Conservation (phyloP, 2,888 invertebrate genomes). For the Drosophila mimetica region DNA sequence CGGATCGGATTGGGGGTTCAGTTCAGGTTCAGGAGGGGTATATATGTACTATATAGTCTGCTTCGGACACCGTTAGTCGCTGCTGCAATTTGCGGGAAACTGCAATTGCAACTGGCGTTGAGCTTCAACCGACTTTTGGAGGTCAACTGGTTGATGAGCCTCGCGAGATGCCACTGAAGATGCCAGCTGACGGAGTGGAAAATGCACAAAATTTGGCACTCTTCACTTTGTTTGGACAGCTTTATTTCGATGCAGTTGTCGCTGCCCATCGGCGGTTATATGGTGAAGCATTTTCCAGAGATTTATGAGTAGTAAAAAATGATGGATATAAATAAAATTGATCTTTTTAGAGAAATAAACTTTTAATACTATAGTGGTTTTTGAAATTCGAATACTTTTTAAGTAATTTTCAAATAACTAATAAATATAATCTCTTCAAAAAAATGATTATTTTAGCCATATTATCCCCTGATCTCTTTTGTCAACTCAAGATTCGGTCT, state of each 20-base stretch:
- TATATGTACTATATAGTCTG: no score
- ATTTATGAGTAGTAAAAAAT: not conserved
- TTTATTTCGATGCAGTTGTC: conserved; percentile 46
- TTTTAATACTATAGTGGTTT: no score
- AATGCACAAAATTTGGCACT: conserved; percentile 45
- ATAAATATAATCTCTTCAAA: no score
- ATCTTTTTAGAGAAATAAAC: no score
- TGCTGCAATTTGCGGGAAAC: conserved; percentile 32
- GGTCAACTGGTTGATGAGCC: conserved; percentile 63
- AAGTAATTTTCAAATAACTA: no score
- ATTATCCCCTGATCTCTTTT: not conserved
- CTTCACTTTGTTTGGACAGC: conserved; percentile 48
- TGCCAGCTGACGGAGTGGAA: conserved; percentile 40
- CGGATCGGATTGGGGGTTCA: conserved; percentile 25
- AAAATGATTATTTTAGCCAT: not conserved
- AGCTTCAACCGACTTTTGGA: conserved; percentile 52
- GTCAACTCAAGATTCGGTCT: not conserved
- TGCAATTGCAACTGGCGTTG: conserved; percentile 34
- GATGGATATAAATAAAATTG: no score
- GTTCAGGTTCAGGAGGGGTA: conserved; percentile 32
- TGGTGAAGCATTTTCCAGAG: not conserved
- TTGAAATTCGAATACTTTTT: no score
- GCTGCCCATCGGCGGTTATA: not conserved
- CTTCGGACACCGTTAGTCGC: conserved; percentile 47
- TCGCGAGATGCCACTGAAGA: conserved; percentile 15